Percentiles rank a stretch among this genome's conserved stretches.
These are phyloP conservation scores for Benthosema pterotum DNA, from an alignment of 2,797 vertebrate genomes.

Conservation along the genomic window DNA sequence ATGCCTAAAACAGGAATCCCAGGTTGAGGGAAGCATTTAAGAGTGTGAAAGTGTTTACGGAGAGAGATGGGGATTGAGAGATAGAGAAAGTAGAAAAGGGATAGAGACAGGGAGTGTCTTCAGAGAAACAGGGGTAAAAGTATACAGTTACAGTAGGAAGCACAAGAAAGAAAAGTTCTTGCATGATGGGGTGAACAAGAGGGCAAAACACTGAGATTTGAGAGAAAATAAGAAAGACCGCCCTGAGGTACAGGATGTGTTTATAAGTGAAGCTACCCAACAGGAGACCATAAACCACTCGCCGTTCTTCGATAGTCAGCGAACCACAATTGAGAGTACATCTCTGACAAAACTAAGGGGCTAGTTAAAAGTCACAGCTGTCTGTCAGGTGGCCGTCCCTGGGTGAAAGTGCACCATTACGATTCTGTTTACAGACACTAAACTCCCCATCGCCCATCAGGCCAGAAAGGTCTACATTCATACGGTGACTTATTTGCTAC, in stretches of 20 bases:
- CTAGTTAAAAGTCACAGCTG: constrained; percentile 23
- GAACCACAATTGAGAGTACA: constrained; percentile 17
- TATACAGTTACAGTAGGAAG: neutral
- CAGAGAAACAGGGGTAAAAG: neutral
- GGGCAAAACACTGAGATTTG: constrained; percentile 10
- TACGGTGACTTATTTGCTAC: neutral
- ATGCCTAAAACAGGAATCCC: no score
- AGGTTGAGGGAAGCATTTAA: no score
- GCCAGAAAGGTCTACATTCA: constrained; percentile 15
- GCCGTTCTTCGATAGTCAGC: constrained; percentile 18
- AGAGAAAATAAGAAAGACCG: constrained; percentile 31
- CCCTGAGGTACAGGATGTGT: constrained; percentile 21
- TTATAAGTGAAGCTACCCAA: constrained; percentile 31
- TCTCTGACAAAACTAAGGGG: constrained; percentile 34
- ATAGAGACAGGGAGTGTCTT: neutral
- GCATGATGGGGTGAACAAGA: constrained; percentile 16
- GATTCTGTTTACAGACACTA: constrained; percentile 3
- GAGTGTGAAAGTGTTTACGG: neutral
- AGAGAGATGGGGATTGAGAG: constrained; percentile 12
- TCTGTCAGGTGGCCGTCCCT: constrained; percentile 15
- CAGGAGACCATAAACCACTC: constrained; percentile 33
- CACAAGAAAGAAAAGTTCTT: constrained; percentile 1
- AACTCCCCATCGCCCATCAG: constrained; percentile 16
- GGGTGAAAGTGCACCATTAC: constrained; percentile 21
- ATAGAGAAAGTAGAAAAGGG: constrained; percentile 4